These are phyloP conservation scores for Picus viridis DNA, from an alignment of 2,797 vertebrate genomes.

Conservation along the genomic window DNA sequence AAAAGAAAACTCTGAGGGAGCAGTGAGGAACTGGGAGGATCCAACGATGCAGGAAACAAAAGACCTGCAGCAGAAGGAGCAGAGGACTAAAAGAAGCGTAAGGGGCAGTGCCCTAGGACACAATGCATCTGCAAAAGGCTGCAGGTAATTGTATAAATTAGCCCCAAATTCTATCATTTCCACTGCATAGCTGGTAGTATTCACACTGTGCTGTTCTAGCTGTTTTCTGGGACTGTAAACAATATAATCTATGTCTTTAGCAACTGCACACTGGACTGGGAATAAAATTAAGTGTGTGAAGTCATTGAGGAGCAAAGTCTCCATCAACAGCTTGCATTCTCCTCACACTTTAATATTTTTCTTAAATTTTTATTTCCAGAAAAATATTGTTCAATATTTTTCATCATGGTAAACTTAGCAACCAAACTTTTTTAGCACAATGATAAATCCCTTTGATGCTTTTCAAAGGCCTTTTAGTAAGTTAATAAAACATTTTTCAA, in stretches of 20 bases:
- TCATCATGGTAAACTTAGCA: neutral
- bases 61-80: neutral
- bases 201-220: rapidly evolving
- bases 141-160: neutral
- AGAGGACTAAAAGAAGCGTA: neutral
- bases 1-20: neutral
- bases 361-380: neutral
- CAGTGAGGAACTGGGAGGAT: neutral
- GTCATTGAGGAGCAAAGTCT: neutral
- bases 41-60: neutral
- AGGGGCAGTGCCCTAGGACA: neutral
- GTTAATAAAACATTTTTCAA: neutral
- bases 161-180: neutral
- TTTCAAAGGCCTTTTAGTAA: neutral
- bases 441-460: neutral
- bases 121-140: neutral
- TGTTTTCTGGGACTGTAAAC: neutral
- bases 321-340: neutral
- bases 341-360: neutral
- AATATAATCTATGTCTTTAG: neutral
- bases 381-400: neutral
- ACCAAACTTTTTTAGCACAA: neutral
- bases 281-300: neutral
- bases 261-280: neutral
- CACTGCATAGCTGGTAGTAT: neutral